Evolutionary conservation across 2,888 invertebrate genomes (phyloP), one percentile per base, ranked within the genome.

Genomic region (Cerastis leucographa): DNA sequence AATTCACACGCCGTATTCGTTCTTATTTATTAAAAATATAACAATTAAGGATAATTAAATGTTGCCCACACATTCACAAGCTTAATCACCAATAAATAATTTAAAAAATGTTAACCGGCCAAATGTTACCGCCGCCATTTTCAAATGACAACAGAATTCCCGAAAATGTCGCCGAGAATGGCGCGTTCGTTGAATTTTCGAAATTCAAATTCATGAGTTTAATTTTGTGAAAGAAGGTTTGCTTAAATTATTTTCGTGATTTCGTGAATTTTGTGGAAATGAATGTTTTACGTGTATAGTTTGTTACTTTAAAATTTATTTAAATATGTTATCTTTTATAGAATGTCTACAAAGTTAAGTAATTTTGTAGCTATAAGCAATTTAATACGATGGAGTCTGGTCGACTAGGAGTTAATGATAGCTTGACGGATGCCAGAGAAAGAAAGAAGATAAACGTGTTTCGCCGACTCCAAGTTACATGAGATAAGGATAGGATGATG

Each of bases 101-200:
- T 79, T 75, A 25, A 80, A 75, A 80, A 84, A 77, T 74, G 73
- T 71, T 69, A 80, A 64, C 59, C 22, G 44, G n/a, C 44, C n/a
- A 73, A 73, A 73, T 44, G 44, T 74, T 56, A 74, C 17, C 71
- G 7, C 54, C 79, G 67, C 87, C 81, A 87, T 87, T 71, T 88
- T 83, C 69, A 42, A 76, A 54, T 80, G 80, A 83, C 81, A 83
- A 71, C 72, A 17, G 35, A 54, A 81, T 80, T 83, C 67, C 65
- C 74, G 29, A 76, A 83, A 85, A 81, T 76, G 80, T 84, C 86
- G 74, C 72, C 61, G 29, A 8, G 59, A 72, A 74, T 19, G 71
- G 66, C 44, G 64, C 70, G 49, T 61, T 76, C 44, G 17, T 68
- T 14, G 81, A 44, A 87, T 85, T 51, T 66, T 74, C 71, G 59